A percentile compares a stretch with the other conserved stretches of the same genome.
Evolutionary conservation across 2,113 vertebrate species (phyloP).

Genomic region (Onychorhynchus coronatus): DNA sequence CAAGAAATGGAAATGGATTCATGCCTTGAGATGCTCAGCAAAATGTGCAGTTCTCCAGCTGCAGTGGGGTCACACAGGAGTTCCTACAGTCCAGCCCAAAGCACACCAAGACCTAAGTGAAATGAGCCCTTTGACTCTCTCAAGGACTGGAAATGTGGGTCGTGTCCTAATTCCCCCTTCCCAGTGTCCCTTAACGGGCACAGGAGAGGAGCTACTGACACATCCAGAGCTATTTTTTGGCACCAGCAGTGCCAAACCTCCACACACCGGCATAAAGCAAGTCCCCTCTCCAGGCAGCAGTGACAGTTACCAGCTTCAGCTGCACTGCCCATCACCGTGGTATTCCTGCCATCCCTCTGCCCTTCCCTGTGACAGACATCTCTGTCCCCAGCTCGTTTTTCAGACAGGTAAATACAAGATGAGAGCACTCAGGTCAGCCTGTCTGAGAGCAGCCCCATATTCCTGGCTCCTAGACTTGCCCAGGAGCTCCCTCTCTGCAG

Average conservation of each 20-base stretch:
- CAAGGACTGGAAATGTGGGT: neutral
- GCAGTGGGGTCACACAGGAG: neutral
- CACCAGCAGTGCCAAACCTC: neutral
- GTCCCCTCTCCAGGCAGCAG: neutral
- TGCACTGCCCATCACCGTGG: neutral
- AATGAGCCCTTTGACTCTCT: neutral
- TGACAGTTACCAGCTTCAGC: neutral
- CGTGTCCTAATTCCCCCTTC: neutral
- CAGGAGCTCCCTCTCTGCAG: neutral
- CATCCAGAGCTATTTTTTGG: neutral
- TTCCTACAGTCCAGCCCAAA: neutral
- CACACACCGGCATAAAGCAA: neutral
- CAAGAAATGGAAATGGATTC: neutral
- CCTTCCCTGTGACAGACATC: neutral
- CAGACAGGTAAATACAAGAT: neutral
- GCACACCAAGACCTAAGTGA: neutral
- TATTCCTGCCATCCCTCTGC: neutral
- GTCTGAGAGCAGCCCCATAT: neutral
- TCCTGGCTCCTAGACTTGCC: neutral
- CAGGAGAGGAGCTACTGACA: fast-evolving
- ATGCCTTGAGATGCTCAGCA: neutral
- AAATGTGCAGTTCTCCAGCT: neutral
- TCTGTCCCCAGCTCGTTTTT: neutral
- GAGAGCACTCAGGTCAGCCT: neutral
- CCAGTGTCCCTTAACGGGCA: neutral